Evolutionary conservation across 2,888 invertebrate genomes (phyloP).

Genomic region (Sphaerophoria rueppellii): DNA sequence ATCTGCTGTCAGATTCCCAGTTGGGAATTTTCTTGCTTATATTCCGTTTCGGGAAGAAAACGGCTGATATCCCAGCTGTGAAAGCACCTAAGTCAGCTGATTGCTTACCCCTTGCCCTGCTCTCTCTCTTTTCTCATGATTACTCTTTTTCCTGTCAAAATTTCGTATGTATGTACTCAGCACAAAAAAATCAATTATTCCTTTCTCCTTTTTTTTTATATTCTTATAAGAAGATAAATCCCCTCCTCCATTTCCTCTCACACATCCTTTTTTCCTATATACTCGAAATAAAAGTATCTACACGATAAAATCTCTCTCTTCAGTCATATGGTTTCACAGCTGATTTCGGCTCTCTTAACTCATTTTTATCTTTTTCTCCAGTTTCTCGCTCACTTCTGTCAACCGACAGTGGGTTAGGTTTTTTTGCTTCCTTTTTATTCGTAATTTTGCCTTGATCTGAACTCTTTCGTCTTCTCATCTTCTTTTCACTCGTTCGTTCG

Average conservation of each 20-base stretch:
- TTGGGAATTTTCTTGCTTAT: conserved; percentile 4
- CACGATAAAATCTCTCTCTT: conserved; percentile 42
- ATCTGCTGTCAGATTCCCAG: conserved; percentile 23
- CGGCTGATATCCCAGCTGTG: conserved; percentile 81
- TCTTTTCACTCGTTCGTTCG: conserved; percentile 25
- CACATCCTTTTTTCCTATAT: conserved; percentile 5
- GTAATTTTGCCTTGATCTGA: conserved; percentile 57
- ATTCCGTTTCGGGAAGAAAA: conserved; percentile 65
- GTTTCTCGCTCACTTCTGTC: not conserved
- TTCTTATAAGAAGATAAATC: conserved; percentile 16
- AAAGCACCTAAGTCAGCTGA: conserved; percentile 75
- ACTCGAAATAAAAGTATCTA: conserved; percentile 39
- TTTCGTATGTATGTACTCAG: conserved; percentile 9
- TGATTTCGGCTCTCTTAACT: conserved; percentile 59
- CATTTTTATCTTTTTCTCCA: not conserved
- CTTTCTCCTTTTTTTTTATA: conserved; percentile 18
- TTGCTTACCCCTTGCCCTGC: conserved; percentile 31
- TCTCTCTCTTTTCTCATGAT: not conserved
- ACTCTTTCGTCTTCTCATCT: conserved; percentile 46
- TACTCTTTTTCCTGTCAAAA: conserved; percentile 18
- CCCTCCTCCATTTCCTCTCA: not conserved
- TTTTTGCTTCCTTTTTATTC: conserved; percentile 51
- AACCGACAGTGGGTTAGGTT: conserved; percentile 34
- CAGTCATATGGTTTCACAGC: conserved; percentile 62
- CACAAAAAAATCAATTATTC: conserved; percentile 47